Evolutionary conservation across 2,888 invertebrate species (phyloP).

Genomic region (Melipona beecheii): DNA sequence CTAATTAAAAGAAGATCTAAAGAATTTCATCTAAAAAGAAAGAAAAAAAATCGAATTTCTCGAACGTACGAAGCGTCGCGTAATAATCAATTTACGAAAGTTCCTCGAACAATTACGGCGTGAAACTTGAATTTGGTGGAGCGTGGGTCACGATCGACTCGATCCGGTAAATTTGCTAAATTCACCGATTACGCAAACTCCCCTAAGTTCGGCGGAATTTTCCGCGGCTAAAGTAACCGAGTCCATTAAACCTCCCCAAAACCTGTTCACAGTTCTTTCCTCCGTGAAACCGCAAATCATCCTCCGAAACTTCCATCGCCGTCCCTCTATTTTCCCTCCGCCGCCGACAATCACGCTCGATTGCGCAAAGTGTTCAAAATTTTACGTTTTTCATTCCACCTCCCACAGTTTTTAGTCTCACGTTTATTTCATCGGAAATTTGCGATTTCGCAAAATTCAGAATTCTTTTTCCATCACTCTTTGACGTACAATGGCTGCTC

Average conservation of each 20-base stretch:
- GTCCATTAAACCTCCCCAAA: slow-evolving; percentile 19
- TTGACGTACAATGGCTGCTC: no score
- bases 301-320: neutral
- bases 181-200: slow-evolving; percentile 27
- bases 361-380: neutral
- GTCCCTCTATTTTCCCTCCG: neutral
- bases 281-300: neutral
- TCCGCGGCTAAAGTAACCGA: slow-evolving; percentile 9
- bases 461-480: no score
- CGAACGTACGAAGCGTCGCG: neutral
- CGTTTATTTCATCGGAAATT: no score
- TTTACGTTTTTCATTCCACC: neutral
- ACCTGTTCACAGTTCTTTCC: slow-evolving; percentile 27
- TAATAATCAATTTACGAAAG: neutral
- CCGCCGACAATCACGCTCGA: neutral
- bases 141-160: slow-evolving; percentile 3
- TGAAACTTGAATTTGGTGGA: neutral
- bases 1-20: no score
- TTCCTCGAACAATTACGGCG: neutral
- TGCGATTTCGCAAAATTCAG: no score
- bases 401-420: no score
- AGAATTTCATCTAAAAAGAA: no score
- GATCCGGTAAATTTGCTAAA: slow-evolving; percentile 15
- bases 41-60: no score
- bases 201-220: slow-evolving; percentile 19